Evolutionary conservation across 2,113 vertebrate species (phyloP).

Genomic region (Megaceryle torquata): DNA sequence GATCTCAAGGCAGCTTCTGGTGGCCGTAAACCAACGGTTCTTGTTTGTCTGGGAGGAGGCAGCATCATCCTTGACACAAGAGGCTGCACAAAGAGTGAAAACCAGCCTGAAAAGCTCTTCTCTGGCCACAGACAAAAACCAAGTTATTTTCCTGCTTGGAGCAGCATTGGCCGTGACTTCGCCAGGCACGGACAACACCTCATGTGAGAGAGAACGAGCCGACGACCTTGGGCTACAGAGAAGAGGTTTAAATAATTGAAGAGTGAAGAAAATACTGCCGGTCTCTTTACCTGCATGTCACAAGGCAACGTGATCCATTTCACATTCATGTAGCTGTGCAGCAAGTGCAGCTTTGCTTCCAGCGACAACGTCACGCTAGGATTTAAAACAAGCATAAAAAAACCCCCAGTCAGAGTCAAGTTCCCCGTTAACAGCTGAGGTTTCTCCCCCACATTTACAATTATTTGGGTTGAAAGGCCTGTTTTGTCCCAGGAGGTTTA

Average conservation of each 20-base stretch:
- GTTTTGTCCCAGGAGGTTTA: no score
- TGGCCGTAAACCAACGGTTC: accelerated
- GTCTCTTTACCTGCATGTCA: constrained; percentile 78
- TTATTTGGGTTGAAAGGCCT: neutral
- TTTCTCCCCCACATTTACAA: accelerated
- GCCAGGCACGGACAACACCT: neutral
- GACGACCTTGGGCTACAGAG: neutral
- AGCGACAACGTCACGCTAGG: constrained; percentile 88
- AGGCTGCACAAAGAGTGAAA: neutral
- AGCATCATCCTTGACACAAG: accelerated
- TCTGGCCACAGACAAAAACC: accelerated
- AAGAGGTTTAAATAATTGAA: neutral
- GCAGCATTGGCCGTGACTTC: neutral
- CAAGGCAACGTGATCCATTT: constrained; percentile 91
- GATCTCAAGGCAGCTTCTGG: neutral
- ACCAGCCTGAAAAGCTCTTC: accelerated
- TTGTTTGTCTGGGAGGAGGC: neutral
- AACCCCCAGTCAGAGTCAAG: neutral
- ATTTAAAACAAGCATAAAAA: neutral
- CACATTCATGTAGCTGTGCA: constrained; percentile 96
- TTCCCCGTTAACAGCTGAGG: accelerated
- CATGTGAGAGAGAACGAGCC: neutral
- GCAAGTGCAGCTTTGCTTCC: constrained; percentile 92
- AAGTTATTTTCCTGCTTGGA: neutral
- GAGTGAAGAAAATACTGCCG: neutral